Percentiles rank a stretch among this genome's conserved stretches.
Evolutionary conservation across 2,888 invertebrate species (phyloP).

Genomic region (Dryobota labecula): DNA sequence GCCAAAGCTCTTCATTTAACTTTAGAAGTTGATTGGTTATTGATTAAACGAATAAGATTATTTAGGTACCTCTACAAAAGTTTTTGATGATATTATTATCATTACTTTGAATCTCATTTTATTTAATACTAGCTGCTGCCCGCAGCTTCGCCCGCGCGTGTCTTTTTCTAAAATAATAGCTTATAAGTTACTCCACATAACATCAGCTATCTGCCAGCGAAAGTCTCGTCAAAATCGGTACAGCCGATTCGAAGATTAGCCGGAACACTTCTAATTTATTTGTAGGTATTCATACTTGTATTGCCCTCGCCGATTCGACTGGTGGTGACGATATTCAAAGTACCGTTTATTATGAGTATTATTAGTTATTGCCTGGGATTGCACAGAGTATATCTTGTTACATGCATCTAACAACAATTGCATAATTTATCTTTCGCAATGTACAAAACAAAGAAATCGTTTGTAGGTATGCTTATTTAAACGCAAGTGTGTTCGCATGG

Average conservation of each 20-base stretch:
- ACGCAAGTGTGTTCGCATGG: slow-evolving; percentile 46
- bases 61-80: neutral
- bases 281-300: no score
- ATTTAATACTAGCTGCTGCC: no score
- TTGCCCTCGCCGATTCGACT: neutral
- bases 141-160: no score
- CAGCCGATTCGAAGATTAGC: no score
- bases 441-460: slow-evolving; percentile 51
- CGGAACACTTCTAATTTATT: no score
- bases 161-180: no score
- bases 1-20: neutral
- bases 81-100: neutral
- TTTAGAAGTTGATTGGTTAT: neutral
- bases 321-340: neutral
- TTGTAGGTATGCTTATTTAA: slow-evolving; percentile 41
- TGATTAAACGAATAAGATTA: neutral
- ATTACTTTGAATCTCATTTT: neutral
- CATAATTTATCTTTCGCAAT: slow-evolving; percentile 31
- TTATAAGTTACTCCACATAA: no score
- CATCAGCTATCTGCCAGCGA: no score
- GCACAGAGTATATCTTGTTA: neutral
- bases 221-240: no score
- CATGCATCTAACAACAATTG: slow-evolving; percentile 7
- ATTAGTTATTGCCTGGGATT: neutral
- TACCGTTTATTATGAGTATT: neutral